These are phyloP conservation scores for Drosophila paramelanica DNA, from an alignment of 2,888 invertebrate genomes.

Conservation along the genomic window DNA sequence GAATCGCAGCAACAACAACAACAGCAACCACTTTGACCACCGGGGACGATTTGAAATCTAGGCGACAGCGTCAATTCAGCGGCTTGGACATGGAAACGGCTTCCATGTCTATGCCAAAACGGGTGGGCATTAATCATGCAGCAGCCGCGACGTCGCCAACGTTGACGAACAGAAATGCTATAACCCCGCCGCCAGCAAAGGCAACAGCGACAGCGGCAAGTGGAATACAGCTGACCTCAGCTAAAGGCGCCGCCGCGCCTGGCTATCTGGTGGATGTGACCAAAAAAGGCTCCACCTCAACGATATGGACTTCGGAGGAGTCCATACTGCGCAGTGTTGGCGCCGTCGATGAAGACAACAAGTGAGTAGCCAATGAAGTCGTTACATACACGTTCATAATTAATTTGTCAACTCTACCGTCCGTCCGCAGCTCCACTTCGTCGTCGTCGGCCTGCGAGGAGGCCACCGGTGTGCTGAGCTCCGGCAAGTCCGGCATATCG, in stretches of 20 bases:
- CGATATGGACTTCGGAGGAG: constrained; percentile 85
- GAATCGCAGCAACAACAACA: not conserved
- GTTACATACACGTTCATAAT: constrained; percentile 21
- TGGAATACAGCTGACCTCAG: constrained; percentile 60
- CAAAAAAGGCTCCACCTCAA: constrained; percentile 85
- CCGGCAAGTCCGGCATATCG: constrained; percentile 84
- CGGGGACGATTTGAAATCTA: constrained; percentile 77
- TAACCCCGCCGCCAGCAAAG: constrained; percentile 67
- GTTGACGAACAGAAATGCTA: constrained; percentile 63
- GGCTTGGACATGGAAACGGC: constrained; percentile 81
- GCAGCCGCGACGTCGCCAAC: constrained; percentile 69
- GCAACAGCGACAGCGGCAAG: constrained; percentile 29
- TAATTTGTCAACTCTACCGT: constrained; percentile 28
- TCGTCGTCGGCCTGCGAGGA: constrained; percentile 85
- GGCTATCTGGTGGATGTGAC: constrained; percentile 82
- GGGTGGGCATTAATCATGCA: constrained; percentile 82
- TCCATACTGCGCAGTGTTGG: constrained; percentile 85
- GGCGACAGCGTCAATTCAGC: constrained; percentile 82
- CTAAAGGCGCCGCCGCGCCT: constrained; percentile 60
- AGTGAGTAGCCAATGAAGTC: constrained; percentile 76
- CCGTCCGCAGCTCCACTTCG: constrained; percentile 82
- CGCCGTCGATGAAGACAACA: constrained; percentile 85
- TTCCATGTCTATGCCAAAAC: constrained; percentile 81
- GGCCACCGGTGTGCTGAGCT: constrained; percentile 83
- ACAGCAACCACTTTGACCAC: constrained; percentile 50